Evolutionary conservation across 2,888 invertebrate species (phyloP).

Genomic region (Pardosa pseudoannulata): DNA sequence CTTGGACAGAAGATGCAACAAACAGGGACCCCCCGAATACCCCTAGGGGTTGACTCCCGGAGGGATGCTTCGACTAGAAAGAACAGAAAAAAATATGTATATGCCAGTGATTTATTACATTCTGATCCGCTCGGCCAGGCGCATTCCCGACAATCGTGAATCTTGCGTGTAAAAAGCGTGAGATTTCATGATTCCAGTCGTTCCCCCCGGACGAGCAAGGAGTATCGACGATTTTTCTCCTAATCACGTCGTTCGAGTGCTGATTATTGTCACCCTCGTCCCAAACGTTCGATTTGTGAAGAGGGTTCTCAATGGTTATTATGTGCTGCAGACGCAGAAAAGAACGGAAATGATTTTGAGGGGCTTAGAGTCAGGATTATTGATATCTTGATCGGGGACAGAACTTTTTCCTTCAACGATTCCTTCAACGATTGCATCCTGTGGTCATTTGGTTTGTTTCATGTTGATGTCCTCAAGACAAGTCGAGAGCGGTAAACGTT

Average conservation of each 20-base stretch:
- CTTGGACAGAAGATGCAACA: conserved; percentile 13
- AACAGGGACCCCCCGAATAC: background rate
- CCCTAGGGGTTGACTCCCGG: background rate
- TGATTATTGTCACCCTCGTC: background rate
- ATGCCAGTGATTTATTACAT: conserved; percentile 53
- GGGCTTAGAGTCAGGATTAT: background rate
- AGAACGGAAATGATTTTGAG: conserved; percentile 2
- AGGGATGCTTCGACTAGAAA: background rate
- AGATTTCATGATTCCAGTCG: background rate
- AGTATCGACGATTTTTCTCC: conserved; percentile 1
- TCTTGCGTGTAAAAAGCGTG: conserved; percentile 7
- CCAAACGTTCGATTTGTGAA: conserved; percentile 6
- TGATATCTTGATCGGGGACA: background rate
- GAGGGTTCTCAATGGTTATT: background rate
- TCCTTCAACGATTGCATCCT: background rate
- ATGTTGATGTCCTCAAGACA: no score
- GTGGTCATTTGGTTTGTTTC: no score
- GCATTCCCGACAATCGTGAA: conserved; percentile 8
- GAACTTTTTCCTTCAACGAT: no score
- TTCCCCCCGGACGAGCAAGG: background rate
- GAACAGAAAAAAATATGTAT: background rate
- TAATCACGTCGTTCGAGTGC: conserved; percentile 1
- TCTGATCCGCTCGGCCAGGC: conserved; percentile 62
- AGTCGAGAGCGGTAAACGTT: no score
- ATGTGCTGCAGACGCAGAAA: background rate